phyloP scores from a whole-genome alignment of 2,888 invertebrate species.

The Dioctria rufipes region DNA sequence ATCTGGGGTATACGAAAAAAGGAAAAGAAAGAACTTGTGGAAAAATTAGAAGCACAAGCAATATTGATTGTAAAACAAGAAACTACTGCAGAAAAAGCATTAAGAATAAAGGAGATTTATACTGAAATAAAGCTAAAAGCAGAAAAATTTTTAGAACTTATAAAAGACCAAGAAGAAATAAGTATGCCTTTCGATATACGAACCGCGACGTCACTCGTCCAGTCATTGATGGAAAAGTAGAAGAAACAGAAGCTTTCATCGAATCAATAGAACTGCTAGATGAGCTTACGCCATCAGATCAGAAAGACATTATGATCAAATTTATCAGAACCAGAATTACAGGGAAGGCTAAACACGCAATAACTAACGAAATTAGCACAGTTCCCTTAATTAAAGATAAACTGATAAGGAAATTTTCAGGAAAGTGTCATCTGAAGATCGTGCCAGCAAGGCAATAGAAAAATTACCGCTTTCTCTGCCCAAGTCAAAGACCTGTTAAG shows the following conservation, averaged over 20 bases:
- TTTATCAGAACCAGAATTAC: slow-evolving; percentile 42
- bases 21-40: too few species aligned
- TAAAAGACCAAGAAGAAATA: not conserved
- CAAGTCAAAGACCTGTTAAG: too few species aligned
- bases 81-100: too few species aligned
- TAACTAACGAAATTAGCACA: not conserved
- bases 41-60: too few species aligned
- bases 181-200: slow-evolving; percentile 18
- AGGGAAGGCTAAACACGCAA: slow-evolving; percentile 9
- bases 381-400: not conserved
- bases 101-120: too few species aligned
- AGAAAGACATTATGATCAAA: slow-evolving; percentile 28
- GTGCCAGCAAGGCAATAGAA: too few species aligned
- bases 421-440: too few species aligned
- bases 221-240: slow-evolving; percentile 23
- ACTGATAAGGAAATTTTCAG: too few species aligned
- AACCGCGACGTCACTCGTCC: slow-evolving; percentile 22
- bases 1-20: too few species aligned
- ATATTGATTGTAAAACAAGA: too few species aligned
- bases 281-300: slow-evolving; percentile 8
- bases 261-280: not conserved
- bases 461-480: too few species aligned
- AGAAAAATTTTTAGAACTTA: not conserved
- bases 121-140: too few species aligned
- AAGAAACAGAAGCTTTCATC: slow-evolving; percentile 30